These are phyloP conservation scores for Phymorhynchus buccinoides DNA, from an alignment of 1,140 invertebrate species.

Conservation along the genomic window DNA sequence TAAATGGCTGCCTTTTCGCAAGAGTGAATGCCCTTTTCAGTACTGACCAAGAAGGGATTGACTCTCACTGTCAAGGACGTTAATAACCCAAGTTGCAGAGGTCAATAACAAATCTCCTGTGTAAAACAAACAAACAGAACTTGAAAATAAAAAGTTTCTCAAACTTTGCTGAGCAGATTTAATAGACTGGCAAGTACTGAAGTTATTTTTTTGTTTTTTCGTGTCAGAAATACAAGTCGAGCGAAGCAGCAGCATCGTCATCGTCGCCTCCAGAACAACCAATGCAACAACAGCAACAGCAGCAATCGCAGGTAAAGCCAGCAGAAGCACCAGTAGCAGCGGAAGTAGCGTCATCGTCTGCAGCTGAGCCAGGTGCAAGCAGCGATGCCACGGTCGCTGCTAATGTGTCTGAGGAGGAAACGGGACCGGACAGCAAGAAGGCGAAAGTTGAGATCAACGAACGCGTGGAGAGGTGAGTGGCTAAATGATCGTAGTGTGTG, in stretches of 20 bases:
- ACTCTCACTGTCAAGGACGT: no score
- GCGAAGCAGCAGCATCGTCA: neutral
- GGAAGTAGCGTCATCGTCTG: no score
- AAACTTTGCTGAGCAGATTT: no score
- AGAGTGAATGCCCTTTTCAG: no score
- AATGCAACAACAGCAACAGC: neutral
- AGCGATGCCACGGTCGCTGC: neutral
- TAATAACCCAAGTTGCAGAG: no score
- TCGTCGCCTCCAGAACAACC: neutral
- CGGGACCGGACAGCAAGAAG: neutral
- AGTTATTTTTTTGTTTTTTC: neutral
- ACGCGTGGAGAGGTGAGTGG: conserved; percentile 24
- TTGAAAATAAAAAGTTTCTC: no score
- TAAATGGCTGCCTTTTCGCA: no score
- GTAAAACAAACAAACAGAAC: no score
- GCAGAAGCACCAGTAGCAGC: neutral
- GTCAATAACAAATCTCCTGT: no score
- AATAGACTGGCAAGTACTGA: no score
- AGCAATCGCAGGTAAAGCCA: conserved; percentile 8
- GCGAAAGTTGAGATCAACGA: neutral
- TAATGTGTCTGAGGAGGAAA: conserved; percentile 1
- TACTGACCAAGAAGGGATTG: no score
- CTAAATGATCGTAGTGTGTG: neutral
- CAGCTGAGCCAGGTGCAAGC: neutral
- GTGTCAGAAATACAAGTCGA: neutral